Evolutionary conservation across 2,888 invertebrate genomes (phyloP), one percentile per base, ranked within the genome.

Genomic region (Brachypalpus laphriformis): DNA sequence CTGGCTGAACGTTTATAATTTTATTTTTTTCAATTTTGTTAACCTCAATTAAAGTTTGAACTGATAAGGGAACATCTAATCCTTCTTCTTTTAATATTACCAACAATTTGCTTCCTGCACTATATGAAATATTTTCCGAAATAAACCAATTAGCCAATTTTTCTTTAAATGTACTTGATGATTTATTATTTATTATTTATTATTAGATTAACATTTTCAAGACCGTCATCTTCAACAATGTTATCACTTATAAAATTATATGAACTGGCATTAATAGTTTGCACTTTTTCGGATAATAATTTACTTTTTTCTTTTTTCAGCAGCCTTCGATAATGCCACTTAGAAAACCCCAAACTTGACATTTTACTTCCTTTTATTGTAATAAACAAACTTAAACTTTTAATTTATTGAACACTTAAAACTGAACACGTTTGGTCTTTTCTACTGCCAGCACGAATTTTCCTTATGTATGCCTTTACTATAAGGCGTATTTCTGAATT

Each of bases 11-110:
- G 49, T 72, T 14, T 14, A 51, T 34, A 25, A 59, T 45, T 18
- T 37, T 25, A 72, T 25, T 59, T 59, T 25, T 57, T 72, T 59
- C 31, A 51, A 72, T 59, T 54, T 28, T 28, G 28, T 16, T 31
- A 54, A 28, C 28, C 3, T 28, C 25, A 18, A 56, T 56, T 34
- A 34, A 34, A 34, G 34, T 34, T 34, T 34, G 34, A 34, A 34
- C 34, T 34, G 34, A 6, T 25, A 34, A 56, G 3, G 56, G 14
- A 56, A 56, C 34, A 34, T 34, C 31, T 56, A 56, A 34, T 56
- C 34, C 54, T 28, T 54, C 54, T 54, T 28, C 28, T 54, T 54
- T 54, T 54, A 54, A 54, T 54, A 54, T 14, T 3, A 25, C 25
- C 5, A 54, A 54, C 28, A 25, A 28, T 54, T 54, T 54, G 28